phyloP scores from a whole-genome alignment of 2,113 vertebrate species.

The Plecturocebus donacophilus region DNA sequence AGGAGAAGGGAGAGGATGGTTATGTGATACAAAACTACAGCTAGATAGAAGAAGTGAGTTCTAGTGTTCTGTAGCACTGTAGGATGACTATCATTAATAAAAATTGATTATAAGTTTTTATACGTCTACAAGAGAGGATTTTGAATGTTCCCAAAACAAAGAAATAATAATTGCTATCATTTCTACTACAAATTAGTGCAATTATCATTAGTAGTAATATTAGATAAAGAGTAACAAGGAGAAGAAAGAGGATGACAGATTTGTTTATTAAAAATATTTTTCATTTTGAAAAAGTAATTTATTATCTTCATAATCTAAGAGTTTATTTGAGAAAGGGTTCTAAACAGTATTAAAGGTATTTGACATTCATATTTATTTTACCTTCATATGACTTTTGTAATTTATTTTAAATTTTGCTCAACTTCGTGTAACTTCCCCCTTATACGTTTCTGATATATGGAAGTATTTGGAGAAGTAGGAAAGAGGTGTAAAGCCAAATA shows the following conservation, averaged over 20 bases:
- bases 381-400: too few species aligned
- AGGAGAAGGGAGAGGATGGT: not conserved
- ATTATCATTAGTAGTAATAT: not conserved
- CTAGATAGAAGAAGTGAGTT: not conserved
- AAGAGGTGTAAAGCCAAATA: too few species aligned
- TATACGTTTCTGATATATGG: too few species aligned
- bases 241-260: not conserved
- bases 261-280: not conserved
- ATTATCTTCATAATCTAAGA: too few species aligned
- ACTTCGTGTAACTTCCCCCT: too few species aligned
- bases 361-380: too few species aligned
- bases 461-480: too few species aligned
- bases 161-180: not conserved
- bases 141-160: not conserved
- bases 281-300: not conserved
- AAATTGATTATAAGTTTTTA: not conserved
- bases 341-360: too few species aligned
- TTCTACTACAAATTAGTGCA: not conserved
- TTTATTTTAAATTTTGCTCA: too few species aligned
- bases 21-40: not conserved
- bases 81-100: not conserved
- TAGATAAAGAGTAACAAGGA: not conserved
- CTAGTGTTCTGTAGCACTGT: not conserved
- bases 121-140: not conserved
- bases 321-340: too few species aligned